These are phyloP conservation scores for Campylomormyrus numenius DNA, from an alignment of 2,113 vertebrate species.

Conservation along the genomic window DNA sequence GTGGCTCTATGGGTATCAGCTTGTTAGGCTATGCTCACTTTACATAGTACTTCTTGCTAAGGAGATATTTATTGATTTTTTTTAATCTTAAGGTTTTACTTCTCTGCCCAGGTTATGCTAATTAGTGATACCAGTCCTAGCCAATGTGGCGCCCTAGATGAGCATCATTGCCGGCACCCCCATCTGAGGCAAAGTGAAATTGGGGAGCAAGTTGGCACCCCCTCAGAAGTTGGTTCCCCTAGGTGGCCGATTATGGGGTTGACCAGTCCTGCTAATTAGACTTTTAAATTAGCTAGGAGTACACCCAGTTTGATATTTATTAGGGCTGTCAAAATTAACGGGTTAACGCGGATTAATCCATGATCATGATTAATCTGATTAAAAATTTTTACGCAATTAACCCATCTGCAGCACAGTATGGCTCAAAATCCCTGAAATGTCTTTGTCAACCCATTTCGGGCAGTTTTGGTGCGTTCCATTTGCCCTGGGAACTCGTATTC, in stretches of 20 bases:
- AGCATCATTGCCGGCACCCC: neutral
- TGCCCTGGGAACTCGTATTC: too few relatives aligned
- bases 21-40: neutral
- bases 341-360: too few relatives aligned
- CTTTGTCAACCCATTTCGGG: too few relatives aligned
- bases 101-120: neutral
- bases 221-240: neutral
- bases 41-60: neutral
- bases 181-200: neutral
- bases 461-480: too few relatives aligned
- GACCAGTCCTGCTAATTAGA: neutral
- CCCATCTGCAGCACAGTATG: too few relatives aligned
- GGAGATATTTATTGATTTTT: neutral
- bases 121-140: neutral
- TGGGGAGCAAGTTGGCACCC: neutral
- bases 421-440: too few relatives aligned
- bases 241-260: neutral
- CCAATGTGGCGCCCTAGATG: neutral
- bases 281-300: neutral
- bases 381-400: too few relatives aligned
- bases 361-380: too few relatives aligned
- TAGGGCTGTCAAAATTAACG: too few relatives aligned
- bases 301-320: neutral
- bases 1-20: neutral
- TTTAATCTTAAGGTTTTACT: neutral